Percentiles rank a stretch among this genome's conserved stretches.
Evolutionary conservation across 1,140 invertebrate genomes (phyloP).

Genomic region (Heterodera carotae): DNA sequence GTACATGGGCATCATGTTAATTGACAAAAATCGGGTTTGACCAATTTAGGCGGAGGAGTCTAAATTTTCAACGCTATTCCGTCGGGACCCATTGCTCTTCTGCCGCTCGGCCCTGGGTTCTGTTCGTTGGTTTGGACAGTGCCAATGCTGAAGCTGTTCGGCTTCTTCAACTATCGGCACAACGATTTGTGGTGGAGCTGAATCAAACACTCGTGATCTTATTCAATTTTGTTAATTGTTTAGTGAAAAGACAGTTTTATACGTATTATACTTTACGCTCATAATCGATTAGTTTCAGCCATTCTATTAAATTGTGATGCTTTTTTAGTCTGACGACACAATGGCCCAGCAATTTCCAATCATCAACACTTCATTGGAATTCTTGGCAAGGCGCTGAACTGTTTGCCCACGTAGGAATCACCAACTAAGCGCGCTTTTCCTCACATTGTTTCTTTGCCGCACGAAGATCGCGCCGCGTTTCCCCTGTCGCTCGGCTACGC

Average conservation of each 20-base stretch:
- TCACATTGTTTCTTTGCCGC: slow-evolving; percentile 70
- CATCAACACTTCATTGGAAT: slow-evolving; percentile 8
- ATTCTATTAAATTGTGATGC: too few species aligned
- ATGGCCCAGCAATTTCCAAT: slow-evolving; percentile 55
- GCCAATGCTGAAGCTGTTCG: slow-evolving; percentile 74
- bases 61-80: slow-evolving; percentile 93
- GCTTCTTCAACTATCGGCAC: slow-evolving; percentile 74
- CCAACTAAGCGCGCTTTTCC: slow-evolving; percentile 11
- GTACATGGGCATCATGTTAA: too few species aligned
- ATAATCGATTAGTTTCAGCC: too few species aligned
- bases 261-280: background rate
- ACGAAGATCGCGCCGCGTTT: slow-evolving; percentile 78
- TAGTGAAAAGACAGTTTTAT: too few species aligned
- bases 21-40: too few species aligned
- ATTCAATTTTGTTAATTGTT: too few species aligned
- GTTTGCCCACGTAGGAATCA: slow-evolving; percentile 70
- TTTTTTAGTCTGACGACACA: background rate
- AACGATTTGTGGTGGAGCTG: slow-evolving; percentile 83
- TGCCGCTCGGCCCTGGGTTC: slow-evolving; percentile 77
- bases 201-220: slow-evolving; percentile 72
- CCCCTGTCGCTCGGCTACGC: slow-evolving; percentile 88
- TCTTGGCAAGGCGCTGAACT: slow-evolving; percentile 69
- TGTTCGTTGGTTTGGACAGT: slow-evolving; percentile 92
- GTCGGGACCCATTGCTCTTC: slow-evolving; percentile 82
- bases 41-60: slow-evolving; percentile 70